A percentile compares a stretch with the other conserved stretches of the same genome.
Evolutionary conservation across 1,140 invertebrate species (phyloP).

Genomic region (Drosophila punjabiensis): DNA sequence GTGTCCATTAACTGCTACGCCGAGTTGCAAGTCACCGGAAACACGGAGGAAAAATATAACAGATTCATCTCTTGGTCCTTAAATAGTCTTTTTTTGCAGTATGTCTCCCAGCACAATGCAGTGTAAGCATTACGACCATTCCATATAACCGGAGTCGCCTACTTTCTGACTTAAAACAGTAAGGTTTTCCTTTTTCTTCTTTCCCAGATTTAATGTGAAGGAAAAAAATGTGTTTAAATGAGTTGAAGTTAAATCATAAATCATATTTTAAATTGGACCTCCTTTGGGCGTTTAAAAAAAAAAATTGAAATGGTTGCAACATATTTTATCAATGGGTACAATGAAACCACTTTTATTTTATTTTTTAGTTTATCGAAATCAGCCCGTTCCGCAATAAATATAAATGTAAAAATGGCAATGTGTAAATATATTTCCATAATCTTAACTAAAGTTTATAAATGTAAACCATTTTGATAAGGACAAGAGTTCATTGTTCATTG

Average conservation of each 20-base stretch:
- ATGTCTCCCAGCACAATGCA: background rate
- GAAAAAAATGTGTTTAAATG: no score
- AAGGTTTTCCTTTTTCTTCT: background rate
- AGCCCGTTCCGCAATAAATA: background rate
- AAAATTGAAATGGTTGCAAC: no score
- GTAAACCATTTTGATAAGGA: background rate
- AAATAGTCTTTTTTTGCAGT: background rate
- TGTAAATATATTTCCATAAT: background rate
- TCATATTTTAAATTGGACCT: no score
- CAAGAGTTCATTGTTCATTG: background rate
- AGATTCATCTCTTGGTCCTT: background rate
- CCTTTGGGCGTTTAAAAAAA: no score
- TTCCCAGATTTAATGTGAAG: background rate
- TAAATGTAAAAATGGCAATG: background rate
- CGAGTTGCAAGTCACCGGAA: conserved; percentile 65
- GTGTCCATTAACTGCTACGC: conserved; percentile 59
- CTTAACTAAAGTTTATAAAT: background rate
- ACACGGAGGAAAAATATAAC: conserved; percentile 11
- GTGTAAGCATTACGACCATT: background rate
- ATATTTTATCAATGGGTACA: no score
- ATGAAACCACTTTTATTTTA: no score
- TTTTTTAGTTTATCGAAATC: no score
- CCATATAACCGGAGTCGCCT: background rate
- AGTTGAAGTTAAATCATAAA: no score
- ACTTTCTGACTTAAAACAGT: background rate